Base-by-base conservation (phyloP, 2,888 invertebrate genomes). In the Caenorhabditis virilis region DNA sequence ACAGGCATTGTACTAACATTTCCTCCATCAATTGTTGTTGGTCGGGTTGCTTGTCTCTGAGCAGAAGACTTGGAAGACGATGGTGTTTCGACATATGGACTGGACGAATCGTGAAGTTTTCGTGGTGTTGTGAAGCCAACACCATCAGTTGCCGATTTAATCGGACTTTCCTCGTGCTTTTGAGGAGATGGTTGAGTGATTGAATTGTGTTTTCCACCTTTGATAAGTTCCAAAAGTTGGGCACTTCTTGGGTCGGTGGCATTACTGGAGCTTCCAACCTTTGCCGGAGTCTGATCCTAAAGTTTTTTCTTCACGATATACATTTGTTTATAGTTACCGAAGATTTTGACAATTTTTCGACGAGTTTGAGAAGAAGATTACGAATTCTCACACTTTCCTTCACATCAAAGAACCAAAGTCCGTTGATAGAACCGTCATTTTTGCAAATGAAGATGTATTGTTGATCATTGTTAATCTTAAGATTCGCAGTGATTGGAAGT, bases 381-480 rank as follows among this genome's bases (percentile, higher is more conserved):
- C 25, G 42, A 22, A 73, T 57, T 13, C 67, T 50, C 18, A 20
- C 39, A 33, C 70, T 58, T 22, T 78, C 77, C 1, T 61, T 58
- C 9, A 52, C 38, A 20, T 65, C 42, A 30, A 59, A 65, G 52
- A 76, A 77, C 78, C 77, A 78, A 4, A 78, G 42, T 15, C 72
- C 77, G n/a, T 59, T 72, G 36, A 78, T 77, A 11, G 52, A 56
- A 6, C 69, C 70, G 23, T 65, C 66, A 4, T 51, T 50, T n/a
- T 71, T 77, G 49, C 72, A 64, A 33, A 78, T 69, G 57, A 76
- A 75, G 2, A 80, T 64, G 48, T 70, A 80, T 13, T 77, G 71
- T 22, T 70, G 41, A 36, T 79, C 68, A 18, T 51, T 52, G 20
- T 69, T 63, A 36, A 80, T 43, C 11, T 55, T 49, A 9, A 73